phyloP scores from a whole-genome alignment of 2,888 invertebrate species.

The Cacoxenus indagator region DNA sequence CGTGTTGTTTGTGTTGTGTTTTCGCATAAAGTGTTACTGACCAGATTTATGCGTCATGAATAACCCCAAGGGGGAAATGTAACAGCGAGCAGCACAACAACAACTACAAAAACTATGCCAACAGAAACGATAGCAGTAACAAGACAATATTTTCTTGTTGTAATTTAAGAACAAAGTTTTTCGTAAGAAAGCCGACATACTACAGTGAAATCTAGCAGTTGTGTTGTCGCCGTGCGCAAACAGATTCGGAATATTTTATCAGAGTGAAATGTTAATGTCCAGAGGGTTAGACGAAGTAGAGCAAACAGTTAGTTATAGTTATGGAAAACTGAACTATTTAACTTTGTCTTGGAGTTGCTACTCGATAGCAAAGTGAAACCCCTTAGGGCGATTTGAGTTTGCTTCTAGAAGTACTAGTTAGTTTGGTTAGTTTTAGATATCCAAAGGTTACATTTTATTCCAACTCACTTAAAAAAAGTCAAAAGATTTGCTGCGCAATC shows the following conservation, averaged over 20 bases:
- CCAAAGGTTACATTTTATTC: too few species aligned
- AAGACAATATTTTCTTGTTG: not conserved
- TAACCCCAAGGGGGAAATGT: slow-evolving; percentile 49
- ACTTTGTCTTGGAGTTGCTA: too few species aligned
- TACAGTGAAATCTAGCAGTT: not conserved
- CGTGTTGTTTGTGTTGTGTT: slow-evolving; percentile 61
- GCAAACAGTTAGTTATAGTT: too few species aligned
- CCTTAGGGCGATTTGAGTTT: too few species aligned
- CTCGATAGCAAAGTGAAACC: too few species aligned
- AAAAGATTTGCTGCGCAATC: slow-evolving; percentile 51
- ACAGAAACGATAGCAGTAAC: not conserved
- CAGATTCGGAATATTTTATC: not conserved
- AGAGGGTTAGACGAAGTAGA: too few species aligned
- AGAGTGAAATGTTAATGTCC: too few species aligned
- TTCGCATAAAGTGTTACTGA: slow-evolving; percentile 66
- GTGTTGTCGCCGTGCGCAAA: too few species aligned
- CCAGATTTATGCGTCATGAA: slow-evolving; percentile 67
- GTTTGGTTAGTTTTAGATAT: too few species aligned
- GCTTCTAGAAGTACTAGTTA: too few species aligned
- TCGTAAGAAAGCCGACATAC: slow-evolving; percentile 37
- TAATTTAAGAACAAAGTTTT: not conserved
- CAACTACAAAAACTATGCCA: slow-evolving; percentile 32
- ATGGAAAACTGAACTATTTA: too few species aligned
- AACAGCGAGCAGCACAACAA: slow-evolving; percentile 37
- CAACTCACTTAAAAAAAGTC: too few species aligned